Percentiles rank a stretch among this genome's conserved stretches.
phyloP scores from a whole-genome alignment of 2,797 vertebrate genomes.

The Rhinogobio ventralis region DNA sequence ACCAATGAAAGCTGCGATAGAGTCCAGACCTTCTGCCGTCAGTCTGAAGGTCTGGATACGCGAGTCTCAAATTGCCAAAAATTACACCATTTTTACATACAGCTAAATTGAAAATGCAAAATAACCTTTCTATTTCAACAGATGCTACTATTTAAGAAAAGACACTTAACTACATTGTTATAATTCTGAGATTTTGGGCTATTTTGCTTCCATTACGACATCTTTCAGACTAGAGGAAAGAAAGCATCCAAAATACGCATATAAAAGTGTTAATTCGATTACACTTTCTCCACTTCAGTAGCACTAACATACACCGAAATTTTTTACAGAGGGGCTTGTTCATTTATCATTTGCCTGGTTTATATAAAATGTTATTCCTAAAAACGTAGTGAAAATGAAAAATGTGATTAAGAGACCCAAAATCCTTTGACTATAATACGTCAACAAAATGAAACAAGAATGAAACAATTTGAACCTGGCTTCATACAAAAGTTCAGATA shows the following conservation, averaged over 20 bases:
- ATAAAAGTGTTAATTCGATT: not conserved
- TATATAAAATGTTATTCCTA: not conserved
- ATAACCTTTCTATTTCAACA: not conserved
- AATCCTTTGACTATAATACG: not conserved
- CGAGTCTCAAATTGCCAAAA: not conserved
- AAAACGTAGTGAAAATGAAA: not conserved
- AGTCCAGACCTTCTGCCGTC: too few relatives aligned
- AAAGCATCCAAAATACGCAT: not conserved
- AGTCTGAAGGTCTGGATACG: too few relatives aligned
- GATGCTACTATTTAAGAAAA: not conserved
- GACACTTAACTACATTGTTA: not conserved
- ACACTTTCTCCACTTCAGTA: not conserved
- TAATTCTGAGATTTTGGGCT: not conserved
- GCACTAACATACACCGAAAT: not conserved
- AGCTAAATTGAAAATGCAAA: not conserved
- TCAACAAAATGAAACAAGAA: not conserved
- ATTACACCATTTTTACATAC: not conserved
- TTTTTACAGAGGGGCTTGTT: not conserved
- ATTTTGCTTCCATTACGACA: not conserved
- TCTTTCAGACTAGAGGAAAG: too few relatives aligned
- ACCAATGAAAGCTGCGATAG: too few relatives aligned
- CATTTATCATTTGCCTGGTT: not conserved
- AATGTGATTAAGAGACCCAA: not conserved
- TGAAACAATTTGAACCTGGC: not conserved
- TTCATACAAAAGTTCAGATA: not conserved